Evolutionary conservation across 2,888 invertebrate species (phyloP), one percentile per base, ranked within the genome.

Genomic region (Hymenopus coronatus): DNA sequence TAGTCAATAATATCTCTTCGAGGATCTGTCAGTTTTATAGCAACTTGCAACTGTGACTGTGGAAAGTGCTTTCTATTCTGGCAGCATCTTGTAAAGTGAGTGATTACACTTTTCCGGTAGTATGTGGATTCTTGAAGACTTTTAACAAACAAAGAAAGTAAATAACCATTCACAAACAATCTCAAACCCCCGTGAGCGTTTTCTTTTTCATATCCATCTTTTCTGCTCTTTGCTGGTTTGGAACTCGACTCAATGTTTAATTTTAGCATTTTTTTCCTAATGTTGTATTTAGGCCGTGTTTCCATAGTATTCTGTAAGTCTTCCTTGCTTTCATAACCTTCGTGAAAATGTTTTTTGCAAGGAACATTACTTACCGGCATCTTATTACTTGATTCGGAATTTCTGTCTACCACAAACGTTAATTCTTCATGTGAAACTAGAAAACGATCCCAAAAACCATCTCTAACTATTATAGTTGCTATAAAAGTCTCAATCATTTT

Each of bases 1-100:
- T 96, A 96, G 92, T 97, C 97, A 91, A 97, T 94, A 85, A 96
- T 94, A 92, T 96, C 95, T 89, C 93, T 93, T 90, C 94, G 94
- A 1, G 96, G 96, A 25, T 94, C 94, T 89, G 94, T 92, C 83
- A 97, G 92, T 91, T 94, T 94, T 86, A 96, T 87, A 84, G 87
- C 90, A 2, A 88, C 88, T 82, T 84, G 28, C 46, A 85, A 20
- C 14, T 70, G 54, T 20, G 54, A 82, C 12, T 25, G 1, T 1
- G 30, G 25, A 54, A 54, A 87, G 4, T 46, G 46, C 30, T 82
- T 85, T 54, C 28, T 85, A 85, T 81, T 30, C 87, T 89, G 46
- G 14, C 46, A 28, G 33, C 28, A 82, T 40, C 82, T 87, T 88
- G 8, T 27, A 28, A n/a, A 91, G 90, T 88, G 82, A 33, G 88